phyloP scores from a whole-genome alignment of 2,113 vertebrate genomes.

The Delphinapterus leucas region DNA sequence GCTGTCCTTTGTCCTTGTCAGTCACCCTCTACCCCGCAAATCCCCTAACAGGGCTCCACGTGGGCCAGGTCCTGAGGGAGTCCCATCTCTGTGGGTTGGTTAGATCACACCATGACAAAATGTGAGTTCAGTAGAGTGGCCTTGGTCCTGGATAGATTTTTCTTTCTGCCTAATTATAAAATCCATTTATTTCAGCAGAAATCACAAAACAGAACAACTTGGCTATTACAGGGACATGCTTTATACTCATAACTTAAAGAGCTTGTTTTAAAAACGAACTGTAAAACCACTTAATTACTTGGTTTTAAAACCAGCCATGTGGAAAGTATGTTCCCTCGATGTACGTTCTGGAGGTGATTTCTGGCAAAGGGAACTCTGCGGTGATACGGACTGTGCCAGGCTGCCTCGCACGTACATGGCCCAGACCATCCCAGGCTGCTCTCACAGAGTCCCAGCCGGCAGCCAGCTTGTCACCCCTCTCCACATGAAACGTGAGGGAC shows the following conservation, averaged over 20 bases:
- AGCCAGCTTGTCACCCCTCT: rapidly evolving
- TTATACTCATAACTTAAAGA: constrained; percentile 42
- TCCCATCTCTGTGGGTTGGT: background rate
- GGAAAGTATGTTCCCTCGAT: background rate
- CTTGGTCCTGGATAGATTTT: background rate
- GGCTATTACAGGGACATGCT: constrained; percentile 8
- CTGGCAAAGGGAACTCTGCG: background rate
- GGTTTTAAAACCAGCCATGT: constrained; percentile 55
- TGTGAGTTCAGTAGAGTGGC: background rate
- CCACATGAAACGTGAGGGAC: background rate
- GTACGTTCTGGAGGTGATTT: background rate
- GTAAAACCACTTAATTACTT: constrained; percentile 63
- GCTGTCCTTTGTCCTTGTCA: background rate
- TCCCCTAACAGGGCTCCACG: background rate
- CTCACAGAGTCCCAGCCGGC: rapidly evolving
- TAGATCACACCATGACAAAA: background rate
- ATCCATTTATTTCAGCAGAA: background rate
- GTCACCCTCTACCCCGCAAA: background rate
- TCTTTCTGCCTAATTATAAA: background rate
- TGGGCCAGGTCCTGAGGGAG: background rate
- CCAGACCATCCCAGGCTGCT: rapidly evolving
- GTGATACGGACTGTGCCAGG: rapidly evolving
- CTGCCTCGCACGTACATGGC: rapidly evolving
- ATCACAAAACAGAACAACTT: background rate
- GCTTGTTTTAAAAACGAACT: constrained; percentile 49